Evolutionary conservation across 1,140 invertebrate genomes (phyloP).

Genomic region (Neodiprion pinetum): DNA sequence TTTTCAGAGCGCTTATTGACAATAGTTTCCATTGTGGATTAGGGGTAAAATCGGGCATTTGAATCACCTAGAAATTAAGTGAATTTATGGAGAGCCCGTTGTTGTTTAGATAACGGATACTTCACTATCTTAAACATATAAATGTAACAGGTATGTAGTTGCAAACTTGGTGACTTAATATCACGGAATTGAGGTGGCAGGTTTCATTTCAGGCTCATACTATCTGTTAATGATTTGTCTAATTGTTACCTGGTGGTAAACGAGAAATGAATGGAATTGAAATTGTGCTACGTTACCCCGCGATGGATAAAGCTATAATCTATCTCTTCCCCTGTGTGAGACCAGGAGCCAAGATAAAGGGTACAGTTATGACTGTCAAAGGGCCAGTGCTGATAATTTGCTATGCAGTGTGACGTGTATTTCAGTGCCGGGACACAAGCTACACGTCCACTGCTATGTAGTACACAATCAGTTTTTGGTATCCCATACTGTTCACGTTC

Average conservation of each 20-base stretch:
- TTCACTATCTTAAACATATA: too few species aligned
- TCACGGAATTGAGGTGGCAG: too few species aligned
- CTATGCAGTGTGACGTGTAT: constrained; percentile 45
- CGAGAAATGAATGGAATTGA: too few species aligned
- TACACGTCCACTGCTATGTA: constrained; percentile 38
- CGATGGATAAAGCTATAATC: constrained; percentile 53
- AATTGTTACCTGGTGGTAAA: too few species aligned
- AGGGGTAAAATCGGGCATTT: constrained; percentile 36
- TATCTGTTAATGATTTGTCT: too few species aligned
- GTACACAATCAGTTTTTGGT: constrained; percentile 41
- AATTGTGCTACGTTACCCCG: constrained; percentile 21
- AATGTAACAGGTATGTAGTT: too few species aligned
- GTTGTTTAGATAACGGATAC: too few species aligned
- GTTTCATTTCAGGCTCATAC: too few species aligned
- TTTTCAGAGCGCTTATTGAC: constrained; percentile 36
- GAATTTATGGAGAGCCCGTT: too few species aligned
- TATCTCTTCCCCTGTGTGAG: constrained; percentile 67
- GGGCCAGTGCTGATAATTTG: constrained; percentile 53
- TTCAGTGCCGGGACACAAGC: constrained; percentile 42
- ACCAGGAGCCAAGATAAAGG: constrained; percentile 60
- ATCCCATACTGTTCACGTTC: constrained; percentile 34
- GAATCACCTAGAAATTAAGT: constrained; percentile 25
- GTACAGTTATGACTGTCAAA: constrained; percentile 55
- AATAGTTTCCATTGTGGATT: constrained; percentile 54
- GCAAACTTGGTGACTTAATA: too few species aligned